Evolutionary conservation across 1,140 invertebrate genomes (phyloP).

Genomic region (Zeugodacus cucurbitae): DNA sequence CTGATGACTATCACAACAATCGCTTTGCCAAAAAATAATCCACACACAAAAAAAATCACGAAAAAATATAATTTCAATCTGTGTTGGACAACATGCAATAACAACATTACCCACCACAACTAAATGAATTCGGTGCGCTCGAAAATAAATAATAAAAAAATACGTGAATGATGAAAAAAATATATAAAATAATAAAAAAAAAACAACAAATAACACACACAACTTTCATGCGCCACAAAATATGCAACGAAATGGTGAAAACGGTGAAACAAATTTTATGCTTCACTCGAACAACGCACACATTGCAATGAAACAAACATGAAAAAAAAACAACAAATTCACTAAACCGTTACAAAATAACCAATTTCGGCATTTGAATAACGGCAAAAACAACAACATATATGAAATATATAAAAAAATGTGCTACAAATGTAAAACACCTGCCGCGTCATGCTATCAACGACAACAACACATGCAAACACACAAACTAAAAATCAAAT

Average conservation of each 20-base stretch:
- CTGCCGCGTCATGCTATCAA: neutral
- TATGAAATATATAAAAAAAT: neutral
- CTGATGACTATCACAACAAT: slow-evolving; percentile 4
- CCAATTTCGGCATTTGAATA: neutral
- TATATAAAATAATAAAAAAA: neutral
- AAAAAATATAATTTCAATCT: neutral
- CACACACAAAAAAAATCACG: neutral
- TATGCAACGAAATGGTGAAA: slow-evolving; percentile 3
- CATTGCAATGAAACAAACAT: neutral
- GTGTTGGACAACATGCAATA: slow-evolving; percentile 39
- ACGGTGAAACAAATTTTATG: neutral
- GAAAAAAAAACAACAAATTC: neutral
- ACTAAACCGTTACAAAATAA: neutral
- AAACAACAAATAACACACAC: neutral
- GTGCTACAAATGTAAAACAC: neutral
- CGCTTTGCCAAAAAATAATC: slow-evolving; percentile 10
- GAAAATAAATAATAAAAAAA: neutral
- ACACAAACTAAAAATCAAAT: neutral
- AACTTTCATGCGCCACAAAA: neutral
- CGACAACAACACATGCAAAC: neutral
- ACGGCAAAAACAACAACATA: neutral
- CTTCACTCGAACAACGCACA: neutral
- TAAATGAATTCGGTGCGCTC: neutral
- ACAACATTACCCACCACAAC: slow-evolving; percentile 28
- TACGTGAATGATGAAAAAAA: neutral